A percentile compares a stretch with the other conserved stretches of the same genome.
phyloP scores from a whole-genome alignment of 1,140 invertebrate genomes.

The Drosophila takahashii region DNA sequence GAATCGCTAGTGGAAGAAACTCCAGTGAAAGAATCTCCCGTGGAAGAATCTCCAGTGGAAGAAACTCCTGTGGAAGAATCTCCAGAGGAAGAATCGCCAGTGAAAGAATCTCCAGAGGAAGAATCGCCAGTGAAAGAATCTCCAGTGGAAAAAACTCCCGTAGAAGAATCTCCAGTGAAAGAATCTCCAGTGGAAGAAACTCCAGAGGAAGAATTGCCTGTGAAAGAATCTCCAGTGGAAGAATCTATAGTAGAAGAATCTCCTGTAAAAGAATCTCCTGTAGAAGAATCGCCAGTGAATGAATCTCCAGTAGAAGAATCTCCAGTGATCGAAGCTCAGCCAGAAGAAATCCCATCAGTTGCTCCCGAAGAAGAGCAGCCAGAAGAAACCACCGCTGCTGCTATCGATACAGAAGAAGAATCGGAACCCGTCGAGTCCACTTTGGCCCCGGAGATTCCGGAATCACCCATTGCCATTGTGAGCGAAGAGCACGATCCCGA shows the following conservation, averaged over 20 bases:
- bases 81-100: neutral
- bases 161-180: neutral
- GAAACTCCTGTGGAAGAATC: too few species aligned
- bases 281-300: neutral
- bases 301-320: neutral
- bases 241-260: too few species aligned
- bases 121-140: neutral
- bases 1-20: slow-evolving; percentile 8
- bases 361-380: slow-evolving; percentile 8
- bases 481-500: slow-evolving; percentile 52
- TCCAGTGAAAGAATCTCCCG: too few species aligned
- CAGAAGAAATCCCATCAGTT: neutral
- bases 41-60: slow-evolving; percentile 1
- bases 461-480: slow-evolving; percentile 56
- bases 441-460: slow-evolving; percentile 34
- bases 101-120: too few species aligned
- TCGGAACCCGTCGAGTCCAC: slow-evolving; percentile 21
- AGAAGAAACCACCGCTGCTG: slow-evolving; percentile 29
- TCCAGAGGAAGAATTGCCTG: too few species aligned
- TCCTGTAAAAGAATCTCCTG: neutral
- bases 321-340: neutral
- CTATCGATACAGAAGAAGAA: slow-evolving; percentile 5
- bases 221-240: neutral
- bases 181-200: neutral
- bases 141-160: too few species aligned